Evolutionary conservation across 2,797 vertebrate species (phyloP).

Genomic region (Luscinia megarhynchos): DNA sequence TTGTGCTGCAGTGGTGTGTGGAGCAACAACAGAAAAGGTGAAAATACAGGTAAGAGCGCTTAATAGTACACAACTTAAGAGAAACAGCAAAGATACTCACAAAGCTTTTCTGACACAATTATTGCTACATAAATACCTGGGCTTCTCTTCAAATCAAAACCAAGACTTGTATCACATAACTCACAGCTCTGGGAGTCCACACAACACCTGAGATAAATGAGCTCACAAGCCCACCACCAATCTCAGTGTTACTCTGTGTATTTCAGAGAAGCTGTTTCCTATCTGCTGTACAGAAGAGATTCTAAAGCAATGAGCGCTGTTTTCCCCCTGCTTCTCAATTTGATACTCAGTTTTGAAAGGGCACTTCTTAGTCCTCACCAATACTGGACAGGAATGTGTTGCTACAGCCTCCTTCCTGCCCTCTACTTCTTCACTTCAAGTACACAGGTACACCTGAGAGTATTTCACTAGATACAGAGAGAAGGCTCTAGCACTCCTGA

Average conservation of each 20-base stretch:
- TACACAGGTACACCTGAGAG: neutral
- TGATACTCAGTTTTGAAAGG: neutral
- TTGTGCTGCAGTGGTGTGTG: accelerated
- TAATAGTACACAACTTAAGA: neutral
- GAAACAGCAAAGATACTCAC: neutral
- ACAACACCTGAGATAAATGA: neutral
- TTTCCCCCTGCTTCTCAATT: neutral
- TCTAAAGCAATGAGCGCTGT: neutral
- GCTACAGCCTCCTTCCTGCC: neutral
- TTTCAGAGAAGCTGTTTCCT: neutral
- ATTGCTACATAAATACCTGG: neutral
- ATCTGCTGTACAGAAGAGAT: neutral
- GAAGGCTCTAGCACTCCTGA: neutral
- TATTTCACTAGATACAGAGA: neutral
- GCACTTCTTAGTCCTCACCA: neutral
- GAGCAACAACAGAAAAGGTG: neutral
- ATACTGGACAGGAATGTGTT: neutral
- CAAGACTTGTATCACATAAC: neutral
- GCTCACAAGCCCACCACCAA: neutral
- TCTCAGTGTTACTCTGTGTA: neutral
- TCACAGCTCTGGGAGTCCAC: neutral
- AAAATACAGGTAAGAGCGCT: neutral
- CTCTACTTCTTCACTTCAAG: neutral
- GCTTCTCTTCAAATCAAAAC: neutral
- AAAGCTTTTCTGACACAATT: neutral